phyloP scores from a whole-genome alignment of 2,113 vertebrate genomes.

The Sapayoa aenigma region DNA sequence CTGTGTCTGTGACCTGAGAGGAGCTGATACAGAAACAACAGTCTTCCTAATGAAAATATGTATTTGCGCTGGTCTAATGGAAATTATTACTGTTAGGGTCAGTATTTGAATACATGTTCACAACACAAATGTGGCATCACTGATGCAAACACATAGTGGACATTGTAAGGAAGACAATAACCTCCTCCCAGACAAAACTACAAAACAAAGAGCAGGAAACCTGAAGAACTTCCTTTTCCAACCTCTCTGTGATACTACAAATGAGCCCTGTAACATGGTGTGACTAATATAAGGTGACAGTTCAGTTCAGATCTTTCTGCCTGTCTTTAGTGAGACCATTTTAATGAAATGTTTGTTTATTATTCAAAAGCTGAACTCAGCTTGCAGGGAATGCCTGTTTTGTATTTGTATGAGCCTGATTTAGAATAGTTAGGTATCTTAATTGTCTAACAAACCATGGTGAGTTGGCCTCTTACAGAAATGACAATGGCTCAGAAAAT shows the following conservation, averaged over 20 bases:
- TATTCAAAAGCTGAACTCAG: constrained; percentile 58
- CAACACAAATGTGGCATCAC: not conserved
- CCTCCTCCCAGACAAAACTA: not conserved
- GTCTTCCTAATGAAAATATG: not conserved
- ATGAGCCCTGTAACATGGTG: constrained; percentile 47
- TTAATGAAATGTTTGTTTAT: constrained; percentile 75
- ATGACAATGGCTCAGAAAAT: constrained; percentile 54
- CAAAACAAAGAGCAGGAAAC: not conserved
- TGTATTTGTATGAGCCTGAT: constrained; percentile 51
- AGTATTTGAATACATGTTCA: not conserved
- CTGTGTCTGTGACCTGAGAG: not conserved
- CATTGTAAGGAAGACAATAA: not conserved
- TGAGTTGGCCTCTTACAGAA: constrained; percentile 51
- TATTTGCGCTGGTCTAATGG: not conserved
- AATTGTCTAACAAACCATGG: constrained; percentile 46
- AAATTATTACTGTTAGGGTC: not conserved
- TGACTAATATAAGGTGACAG: constrained; percentile 75
- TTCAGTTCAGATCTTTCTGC: constrained; percentile 70
- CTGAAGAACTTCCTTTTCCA: constrained; percentile 3
- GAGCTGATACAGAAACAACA: not conserved
- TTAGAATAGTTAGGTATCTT: constrained; percentile 55
- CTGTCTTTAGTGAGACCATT: constrained; percentile 59
- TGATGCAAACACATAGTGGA: not conserved
- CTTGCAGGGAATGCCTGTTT: constrained; percentile 24
- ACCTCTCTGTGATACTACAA: constrained; percentile 57